Conservation (phyloP, 2,113 vertebrate species). For the Poeciliopsis prolifica region DNA sequence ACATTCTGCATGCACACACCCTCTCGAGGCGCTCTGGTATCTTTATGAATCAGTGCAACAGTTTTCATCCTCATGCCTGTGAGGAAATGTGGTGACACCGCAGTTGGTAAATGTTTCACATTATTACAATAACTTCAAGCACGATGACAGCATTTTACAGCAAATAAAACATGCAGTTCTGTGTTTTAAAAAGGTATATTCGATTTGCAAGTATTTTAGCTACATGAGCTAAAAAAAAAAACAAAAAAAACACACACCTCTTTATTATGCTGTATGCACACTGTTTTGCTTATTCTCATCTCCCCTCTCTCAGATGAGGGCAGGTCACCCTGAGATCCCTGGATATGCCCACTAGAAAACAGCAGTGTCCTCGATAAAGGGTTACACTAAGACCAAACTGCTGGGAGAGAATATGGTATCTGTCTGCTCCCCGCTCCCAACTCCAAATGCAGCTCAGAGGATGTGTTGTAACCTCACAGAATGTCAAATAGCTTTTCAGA, state of each 20-base stretch:
- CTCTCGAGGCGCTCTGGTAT: conserved; percentile 14
- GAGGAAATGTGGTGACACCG: conserved; percentile 23
- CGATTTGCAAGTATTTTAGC: neutral
- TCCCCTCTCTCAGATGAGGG: conserved; percentile 42
- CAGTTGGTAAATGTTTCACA: conserved; percentile 28
- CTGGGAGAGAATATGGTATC: conserved; percentile 62
- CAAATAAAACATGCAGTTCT: conserved; percentile 1
- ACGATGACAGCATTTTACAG: conserved; percentile 1
- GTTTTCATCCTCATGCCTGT: conserved; percentile 23
- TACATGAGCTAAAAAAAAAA: neutral
- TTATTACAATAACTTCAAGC: conserved; percentile 3
- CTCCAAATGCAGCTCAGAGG: conserved; percentile 55
- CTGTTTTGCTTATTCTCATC: conserved; percentile 35
- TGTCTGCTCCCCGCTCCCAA: conserved; percentile 39
- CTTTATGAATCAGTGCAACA: conserved; percentile 31
- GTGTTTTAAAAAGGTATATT: neutral
- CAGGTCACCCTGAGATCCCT: conserved; percentile 69
- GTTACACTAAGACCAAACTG: conserved; percentile 45
- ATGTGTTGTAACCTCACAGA: conserved; percentile 60
- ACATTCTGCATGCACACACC: neutral
- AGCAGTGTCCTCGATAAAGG: conserved; percentile 61
- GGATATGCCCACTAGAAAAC: conserved; percentile 59
- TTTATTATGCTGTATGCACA: conserved; percentile 55
- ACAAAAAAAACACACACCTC: conserved; percentile 8
- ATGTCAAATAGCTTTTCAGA: conserved; percentile 59